Evolutionary conservation across 2,797 vertebrate genomes (phyloP), one percentile per base, ranked within the genome.

Genomic region (Argya squamiceps): DNA sequence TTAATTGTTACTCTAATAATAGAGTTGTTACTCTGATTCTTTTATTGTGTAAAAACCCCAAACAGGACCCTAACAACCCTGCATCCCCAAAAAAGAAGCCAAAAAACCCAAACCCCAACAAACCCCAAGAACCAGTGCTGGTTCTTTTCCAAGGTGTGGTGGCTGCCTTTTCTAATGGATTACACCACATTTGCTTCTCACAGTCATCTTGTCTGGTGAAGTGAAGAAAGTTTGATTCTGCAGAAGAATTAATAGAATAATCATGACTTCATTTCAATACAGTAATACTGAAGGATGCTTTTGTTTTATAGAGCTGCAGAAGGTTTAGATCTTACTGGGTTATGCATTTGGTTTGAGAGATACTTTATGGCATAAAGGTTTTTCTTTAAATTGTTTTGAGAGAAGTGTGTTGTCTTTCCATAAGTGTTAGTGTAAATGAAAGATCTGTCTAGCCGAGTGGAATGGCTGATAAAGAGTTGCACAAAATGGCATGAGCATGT

Each of bases 11-110:
- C 11, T 58, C 8, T 44, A 39, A 29, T 69, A 47, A 24, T 47
- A 24, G 46, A 47, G 20, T 37, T 74, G 29, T 34, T 86, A 24
- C 10, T 58, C 8, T 44, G 39, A 34, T 62, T 83, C 9, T 58
- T 36, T 46, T 29, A 8, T 63, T 64, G 4, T 74, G 10, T 60
- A 14, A 73, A 83, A 88, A 3, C 3, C 15, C 15, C 23, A 62
- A 0, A 46, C 24, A 60, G 34, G 36, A 53, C 14, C 4, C 13
- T 30, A 62, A 4, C 21, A 52, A 3, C 13, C 6, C 6, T 2
- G 0, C 6, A 7, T 10, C 7, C 7, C 19, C 10, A 8, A 15
- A 29, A 63, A 75, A n/a, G 62, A 76, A 56, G 4, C 1, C 8
- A 14, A 24, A 37, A 44, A 21, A 13, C 1, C 15, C 37, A 27